A percentile compares a stretch with the other conserved stretches of the same genome.
phyloP scores from a whole-genome alignment of 2,113 vertebrate genomes.

The Dicrurus megarhynchus region DNA sequence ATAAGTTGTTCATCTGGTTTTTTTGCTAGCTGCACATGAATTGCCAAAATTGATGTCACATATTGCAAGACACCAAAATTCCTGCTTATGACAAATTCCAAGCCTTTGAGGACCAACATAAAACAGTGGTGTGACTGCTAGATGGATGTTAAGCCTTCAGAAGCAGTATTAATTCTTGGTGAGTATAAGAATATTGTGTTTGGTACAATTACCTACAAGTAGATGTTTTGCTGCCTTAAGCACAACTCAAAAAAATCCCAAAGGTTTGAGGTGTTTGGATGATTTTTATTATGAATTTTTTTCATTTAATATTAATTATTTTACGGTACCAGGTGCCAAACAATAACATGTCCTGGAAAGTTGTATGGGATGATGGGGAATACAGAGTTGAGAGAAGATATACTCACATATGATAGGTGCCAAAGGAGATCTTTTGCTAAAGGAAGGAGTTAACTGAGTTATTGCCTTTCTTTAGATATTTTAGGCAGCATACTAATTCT shows the following conservation, averaged over 20 bases:
- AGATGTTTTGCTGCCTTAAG: not conserved
- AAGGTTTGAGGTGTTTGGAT: not conserved
- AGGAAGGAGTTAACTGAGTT: not conserved
- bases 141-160: not conserved
- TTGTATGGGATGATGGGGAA: not conserved
- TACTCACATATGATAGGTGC: not conserved
- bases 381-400: not conserved
- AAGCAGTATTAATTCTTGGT: not conserved
- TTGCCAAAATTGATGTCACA: not conserved
- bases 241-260: not conserved
- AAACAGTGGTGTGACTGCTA: not conserved
- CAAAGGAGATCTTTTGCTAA: not conserved
- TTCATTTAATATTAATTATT: not conserved
- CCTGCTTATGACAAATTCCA: not conserved
- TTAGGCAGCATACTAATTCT: not conserved
- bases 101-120: not conserved
- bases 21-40: not conserved
- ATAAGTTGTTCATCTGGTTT: fast-evolving
- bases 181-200: not conserved
- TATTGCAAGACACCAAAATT: not conserved
- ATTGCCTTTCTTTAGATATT: not conserved
- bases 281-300: not conserved
- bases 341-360: not conserved
- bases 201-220: not conserved
- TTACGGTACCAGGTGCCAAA: not conserved